Evolutionary conservation across 1,140 invertebrate species (phyloP).

Genomic region (Cardiocondyla obscurior): DNA sequence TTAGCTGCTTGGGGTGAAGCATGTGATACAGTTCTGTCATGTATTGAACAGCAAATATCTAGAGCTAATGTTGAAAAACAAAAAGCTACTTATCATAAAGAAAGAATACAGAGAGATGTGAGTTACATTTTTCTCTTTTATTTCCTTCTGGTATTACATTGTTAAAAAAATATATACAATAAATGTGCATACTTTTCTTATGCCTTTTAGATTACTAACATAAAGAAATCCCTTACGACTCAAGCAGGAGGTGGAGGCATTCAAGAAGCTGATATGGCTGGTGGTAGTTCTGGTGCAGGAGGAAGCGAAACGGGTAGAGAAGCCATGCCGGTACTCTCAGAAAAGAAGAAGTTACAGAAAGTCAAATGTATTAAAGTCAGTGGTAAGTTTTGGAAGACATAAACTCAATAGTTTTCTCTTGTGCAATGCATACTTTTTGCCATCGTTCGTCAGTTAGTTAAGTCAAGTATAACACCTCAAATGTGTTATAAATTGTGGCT

Average conservation of each 20-base stretch:
- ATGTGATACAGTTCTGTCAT: conserved; percentile 94
- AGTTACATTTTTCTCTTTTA: conserved; percentile 60
- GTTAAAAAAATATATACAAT: not conserved
- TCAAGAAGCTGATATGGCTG: conserved; percentile 81
- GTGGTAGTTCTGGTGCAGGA: conserved; percentile 78
- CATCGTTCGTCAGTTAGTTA: conserved; percentile 18
- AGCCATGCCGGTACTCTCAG: conserved; percentile 76
- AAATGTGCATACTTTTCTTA: not conserved
- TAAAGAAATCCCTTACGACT: conserved; percentile 77
- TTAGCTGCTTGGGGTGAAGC: conserved; percentile 96
- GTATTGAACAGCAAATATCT: conserved; percentile 95
- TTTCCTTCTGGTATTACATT: not conserved
- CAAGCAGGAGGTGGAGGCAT: conserved; percentile 77
- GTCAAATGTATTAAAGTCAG: conserved; percentile 81
- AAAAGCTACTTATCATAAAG: conserved; percentile 90
- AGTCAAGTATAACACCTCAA: not conserved
- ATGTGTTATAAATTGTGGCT: not conserved
- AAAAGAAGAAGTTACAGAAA: conserved; percentile 82
- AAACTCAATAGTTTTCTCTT: conserved; percentile 59
- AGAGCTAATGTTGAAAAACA: conserved; percentile 94
- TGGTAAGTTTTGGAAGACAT: conserved; percentile 83
- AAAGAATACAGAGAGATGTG: conserved; percentile 94
- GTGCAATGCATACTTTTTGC: conserved; percentile 34
- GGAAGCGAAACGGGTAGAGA: conserved; percentile 79
- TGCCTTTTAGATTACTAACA: conserved; percentile 75